Percentiles rank a stretch among this genome's conserved stretches.
Conservation (phyloP, 2,797 vertebrate species). For the Sylvia borin region DNA sequence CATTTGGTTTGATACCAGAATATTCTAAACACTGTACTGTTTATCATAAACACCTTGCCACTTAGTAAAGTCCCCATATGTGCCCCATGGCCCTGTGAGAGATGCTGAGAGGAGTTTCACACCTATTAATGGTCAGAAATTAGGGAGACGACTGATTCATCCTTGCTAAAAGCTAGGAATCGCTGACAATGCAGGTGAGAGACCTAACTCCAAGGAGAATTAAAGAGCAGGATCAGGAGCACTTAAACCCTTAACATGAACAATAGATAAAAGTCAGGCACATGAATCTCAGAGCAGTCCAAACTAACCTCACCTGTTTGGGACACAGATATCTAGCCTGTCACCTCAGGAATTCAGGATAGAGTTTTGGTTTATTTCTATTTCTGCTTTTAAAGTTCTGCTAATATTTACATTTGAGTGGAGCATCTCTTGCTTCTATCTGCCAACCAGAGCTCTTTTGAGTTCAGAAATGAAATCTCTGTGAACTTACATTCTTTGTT, state of each 20-base stretch:
- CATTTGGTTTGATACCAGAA: neutral
- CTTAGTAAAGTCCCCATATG: neutral
- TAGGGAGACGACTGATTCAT: neutral
- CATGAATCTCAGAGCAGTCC: neutral
- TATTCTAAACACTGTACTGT: neutral
- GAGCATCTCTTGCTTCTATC: neutral
- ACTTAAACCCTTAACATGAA: neutral
- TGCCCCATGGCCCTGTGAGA: neutral
- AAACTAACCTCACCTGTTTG: neutral
- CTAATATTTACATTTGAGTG: neutral
- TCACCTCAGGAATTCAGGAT: neutral
- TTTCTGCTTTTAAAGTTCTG: neutral
- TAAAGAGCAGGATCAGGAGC: neutral
- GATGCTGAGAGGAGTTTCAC: neutral
- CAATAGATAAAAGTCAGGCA: neutral
- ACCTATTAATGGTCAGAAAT: neutral
- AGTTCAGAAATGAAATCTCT: neutral
- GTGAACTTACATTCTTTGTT: neutral
- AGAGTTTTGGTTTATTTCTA: neutral
- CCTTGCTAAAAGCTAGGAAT: neutral
- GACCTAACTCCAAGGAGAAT: neutral
- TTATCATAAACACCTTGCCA: neutral
- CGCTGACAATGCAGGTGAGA: accelerated
- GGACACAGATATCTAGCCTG: neutral
- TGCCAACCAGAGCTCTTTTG: neutral